Percentiles rank a stretch among this genome's conserved stretches.
These are phyloP conservation scores for Phlogophora meticulosa DNA, from an alignment of 2,888 invertebrate genomes.

Conservation along the genomic window DNA sequence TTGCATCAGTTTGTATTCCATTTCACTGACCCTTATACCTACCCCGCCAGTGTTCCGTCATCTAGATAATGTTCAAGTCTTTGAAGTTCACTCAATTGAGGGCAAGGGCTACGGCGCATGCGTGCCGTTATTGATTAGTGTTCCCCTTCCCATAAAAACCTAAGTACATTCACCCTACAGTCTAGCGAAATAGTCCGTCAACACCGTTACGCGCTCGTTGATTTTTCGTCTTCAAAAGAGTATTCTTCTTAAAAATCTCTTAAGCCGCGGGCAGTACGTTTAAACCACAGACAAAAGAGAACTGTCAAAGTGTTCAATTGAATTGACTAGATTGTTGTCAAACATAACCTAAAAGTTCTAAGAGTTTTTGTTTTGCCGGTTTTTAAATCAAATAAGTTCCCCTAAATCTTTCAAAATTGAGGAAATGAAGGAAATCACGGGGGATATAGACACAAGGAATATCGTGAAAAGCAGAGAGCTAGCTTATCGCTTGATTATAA, in stretches of 20 bases:
- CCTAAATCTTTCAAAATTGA: conserved; percentile 28
- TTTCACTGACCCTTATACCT: neutral
- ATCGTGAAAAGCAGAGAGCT: conserved; percentile 97
- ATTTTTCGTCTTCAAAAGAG: neutral
- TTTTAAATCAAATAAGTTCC: neutral
- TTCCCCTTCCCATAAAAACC: conserved; percentile 2
- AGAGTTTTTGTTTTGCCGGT: conserved; percentile 61
- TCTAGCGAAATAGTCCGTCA: conserved; percentile 17
- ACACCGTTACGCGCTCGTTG: conserved; percentile 13
- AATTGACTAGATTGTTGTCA: conserved; percentile 64
- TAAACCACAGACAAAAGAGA: conserved; percentile 56
- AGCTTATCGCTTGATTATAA: conserved; percentile 97
- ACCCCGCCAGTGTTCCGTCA: conserved; percentile 10
- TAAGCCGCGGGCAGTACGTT: conserved; percentile 27
- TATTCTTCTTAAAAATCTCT: neutral
- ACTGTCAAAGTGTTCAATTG: conserved; percentile 64
- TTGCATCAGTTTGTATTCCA: neutral
- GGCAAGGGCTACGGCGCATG: conserved; percentile 67
- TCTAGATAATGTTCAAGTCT: conserved; percentile 29
- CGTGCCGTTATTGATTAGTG: conserved; percentile 70
- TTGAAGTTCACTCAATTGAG: conserved; percentile 45
- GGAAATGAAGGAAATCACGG: conserved; percentile 84
- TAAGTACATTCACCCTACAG: conserved; percentile 11
- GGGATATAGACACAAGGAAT: conserved; percentile 93
- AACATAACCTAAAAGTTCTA: conserved; percentile 63